These are phyloP conservation scores for Protodeltote pygarga DNA, from an alignment of 2,888 invertebrate genomes.

Conservation along the genomic window DNA sequence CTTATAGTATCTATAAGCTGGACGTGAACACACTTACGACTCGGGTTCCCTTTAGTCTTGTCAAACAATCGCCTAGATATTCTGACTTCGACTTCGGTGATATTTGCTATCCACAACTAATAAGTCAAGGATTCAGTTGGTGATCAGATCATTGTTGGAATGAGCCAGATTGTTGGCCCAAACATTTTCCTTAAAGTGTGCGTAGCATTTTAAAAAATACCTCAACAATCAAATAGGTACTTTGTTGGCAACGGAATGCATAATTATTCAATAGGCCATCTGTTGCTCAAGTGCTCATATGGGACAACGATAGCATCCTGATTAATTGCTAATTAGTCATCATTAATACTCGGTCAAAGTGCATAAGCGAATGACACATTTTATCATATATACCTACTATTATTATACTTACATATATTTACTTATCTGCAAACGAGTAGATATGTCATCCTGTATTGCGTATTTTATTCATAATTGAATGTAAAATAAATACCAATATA, in stretches of 20 bases:
- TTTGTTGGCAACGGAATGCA: slow-evolving; percentile 25
- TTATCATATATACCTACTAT: background rate
- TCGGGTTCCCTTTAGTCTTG: no score
- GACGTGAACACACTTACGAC: no score
- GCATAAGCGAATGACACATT: slow-evolving; percentile 17
- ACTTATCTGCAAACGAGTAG: slow-evolving; percentile 4
- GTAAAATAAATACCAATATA: background rate
- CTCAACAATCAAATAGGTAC: slow-evolving; percentile 14
- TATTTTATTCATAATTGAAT: background rate
- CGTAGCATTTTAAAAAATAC: slow-evolving; percentile 12
- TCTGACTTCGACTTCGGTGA: no score
- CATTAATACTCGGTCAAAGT: slow-evolving; percentile 31
- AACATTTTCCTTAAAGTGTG: slow-evolving; percentile 7
- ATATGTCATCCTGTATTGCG: slow-evolving; percentile 1
- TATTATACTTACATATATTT: no score
- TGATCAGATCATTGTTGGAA: no score
- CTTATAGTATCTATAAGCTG: no score
- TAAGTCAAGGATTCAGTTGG: no score
- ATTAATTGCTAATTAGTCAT: slow-evolving; percentile 34
- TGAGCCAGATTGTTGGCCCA: no score
- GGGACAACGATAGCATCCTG: slow-evolving; percentile 28
- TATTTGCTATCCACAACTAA: background rate
- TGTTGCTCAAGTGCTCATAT: slow-evolving; percentile 19
- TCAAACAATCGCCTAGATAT: no score
- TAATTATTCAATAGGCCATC: slow-evolving; percentile 33